Evolutionary conservation across 2,888 invertebrate genomes (phyloP).

Genomic region (Eretmocerus hayati): DNA sequence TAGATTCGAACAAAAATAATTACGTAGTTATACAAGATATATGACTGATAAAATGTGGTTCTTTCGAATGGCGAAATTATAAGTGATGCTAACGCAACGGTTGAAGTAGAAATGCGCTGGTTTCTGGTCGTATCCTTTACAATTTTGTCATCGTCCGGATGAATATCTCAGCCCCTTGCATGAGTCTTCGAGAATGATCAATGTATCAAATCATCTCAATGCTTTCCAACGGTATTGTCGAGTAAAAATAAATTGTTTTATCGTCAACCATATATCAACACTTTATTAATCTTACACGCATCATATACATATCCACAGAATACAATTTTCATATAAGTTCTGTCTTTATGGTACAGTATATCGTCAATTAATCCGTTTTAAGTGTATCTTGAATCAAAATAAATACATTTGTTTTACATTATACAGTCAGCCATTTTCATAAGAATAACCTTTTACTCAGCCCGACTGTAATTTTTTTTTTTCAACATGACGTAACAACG

Average conservation of each 20-base stretch:
- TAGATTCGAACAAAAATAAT: too few relatives aligned
- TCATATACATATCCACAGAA: conserved; percentile 35
- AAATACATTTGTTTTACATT: conserved; percentile 22
- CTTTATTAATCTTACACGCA: conserved; percentile 40
- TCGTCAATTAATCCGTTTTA: conserved; percentile 30
- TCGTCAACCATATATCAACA: conserved; percentile 37
- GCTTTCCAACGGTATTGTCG: too few relatives aligned
- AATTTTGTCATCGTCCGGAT: too few relatives aligned
- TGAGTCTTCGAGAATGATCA: too few relatives aligned
- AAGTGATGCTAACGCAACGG: too few relatives aligned
- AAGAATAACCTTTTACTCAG: conserved; percentile 22
- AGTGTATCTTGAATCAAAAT: conserved; percentile 23
- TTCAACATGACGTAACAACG: conserved; percentile 26
- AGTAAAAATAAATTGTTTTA: neutral
- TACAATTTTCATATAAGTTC: conserved; percentile 30
- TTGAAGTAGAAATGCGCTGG: too few relatives aligned
- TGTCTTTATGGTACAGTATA: conserved; percentile 33
- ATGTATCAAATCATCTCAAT: too few relatives aligned
- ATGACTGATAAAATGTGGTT: too few relatives aligned
- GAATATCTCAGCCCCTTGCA: too few relatives aligned
- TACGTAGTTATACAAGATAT: too few relatives aligned
- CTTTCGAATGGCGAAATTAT: too few relatives aligned
- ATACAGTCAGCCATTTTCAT: conserved; percentile 24
- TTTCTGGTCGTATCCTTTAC: too few relatives aligned
- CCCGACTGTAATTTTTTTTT: conserved; percentile 11